Base-by-base conservation (phyloP, 2,888 invertebrate species). In the Pemphredon lugubris region DNA sequence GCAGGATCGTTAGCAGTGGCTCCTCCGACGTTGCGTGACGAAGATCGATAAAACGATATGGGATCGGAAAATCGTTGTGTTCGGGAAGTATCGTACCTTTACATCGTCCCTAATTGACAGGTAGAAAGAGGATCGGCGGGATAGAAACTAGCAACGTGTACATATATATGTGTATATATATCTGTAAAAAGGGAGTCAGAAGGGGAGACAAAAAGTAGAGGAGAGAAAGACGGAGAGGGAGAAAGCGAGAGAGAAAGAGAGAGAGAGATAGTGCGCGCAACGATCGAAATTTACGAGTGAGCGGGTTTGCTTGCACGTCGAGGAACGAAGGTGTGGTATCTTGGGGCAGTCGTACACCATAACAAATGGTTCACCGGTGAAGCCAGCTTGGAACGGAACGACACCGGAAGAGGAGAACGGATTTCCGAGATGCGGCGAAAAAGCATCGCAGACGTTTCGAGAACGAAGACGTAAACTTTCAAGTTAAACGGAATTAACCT, bases 21-120 rank as follows among this genome's bases (percentile, higher is more conserved):
- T 47, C 70, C 34, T 32, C 21, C 50, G 45, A 40, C 37, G 60
- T 50, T 18, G 74, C 50, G 18, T 18, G 34, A 44, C 42, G 34
- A 45, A 44, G 59, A 60, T 75, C 72, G 64, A 51, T 68, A 61
- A 54, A 30, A 37, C 66, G 42, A 51, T 58, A 59, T 64, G 59
- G 59, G 55, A 47, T 58, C 54, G 60, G 73, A 79, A 83, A 82
- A 85, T 77, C 75, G 76, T 72, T 70, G 66, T 64, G 48, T 66
- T 50, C 60, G 58, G 76, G 65, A 75, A 77, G 69, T 67, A 39
- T 53, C 74, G 75, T 58, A 76, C 72, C 78, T 83, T 75, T 83
- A 79, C 81, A 83, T 85, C 80, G 83, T 68, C 67, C 74, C 70
- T 87, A 86, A 87, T 87, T 87, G 87, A 86, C 85, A 84, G 78